phyloP scores from a whole-genome alignment of 2,113 vertebrate genomes.

The Malurus melanocephalus region DNA sequence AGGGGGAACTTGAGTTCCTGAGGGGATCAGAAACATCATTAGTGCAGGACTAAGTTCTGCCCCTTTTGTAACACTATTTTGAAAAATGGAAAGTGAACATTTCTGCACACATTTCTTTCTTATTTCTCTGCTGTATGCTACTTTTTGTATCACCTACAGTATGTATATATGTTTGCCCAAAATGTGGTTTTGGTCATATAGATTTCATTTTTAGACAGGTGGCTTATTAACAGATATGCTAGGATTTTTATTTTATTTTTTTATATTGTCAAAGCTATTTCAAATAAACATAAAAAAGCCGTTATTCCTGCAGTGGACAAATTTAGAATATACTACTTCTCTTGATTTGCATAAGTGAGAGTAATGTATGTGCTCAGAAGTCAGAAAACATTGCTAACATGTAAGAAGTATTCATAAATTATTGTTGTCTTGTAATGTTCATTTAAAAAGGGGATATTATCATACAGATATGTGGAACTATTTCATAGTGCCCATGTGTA shows the following conservation, averaged over 20 bases:
- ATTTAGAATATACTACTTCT: conserved; percentile 21
- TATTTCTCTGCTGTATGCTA: conserved; percentile 52
- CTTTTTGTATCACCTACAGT: conserved; percentile 59
- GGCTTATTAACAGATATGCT: conserved; percentile 60
- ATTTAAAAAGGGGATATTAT: conserved; percentile 50
- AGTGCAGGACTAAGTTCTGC: conserved; percentile 51
- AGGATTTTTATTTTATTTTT: conserved; percentile 68
- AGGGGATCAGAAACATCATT: conserved; percentile 59
- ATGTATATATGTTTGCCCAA: conserved; percentile 61
- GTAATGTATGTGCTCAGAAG: conserved; percentile 40
- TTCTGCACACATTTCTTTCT: conserved; percentile 52
- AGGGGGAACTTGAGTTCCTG: conserved; percentile 58
- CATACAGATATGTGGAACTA: conserved; percentile 30
- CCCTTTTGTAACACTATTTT: conserved; percentile 57
- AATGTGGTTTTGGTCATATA: conserved; percentile 50
- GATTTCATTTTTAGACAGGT: conserved; percentile 55
- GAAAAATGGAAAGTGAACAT: conserved; percentile 7
- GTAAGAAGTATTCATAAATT: conserved; percentile 56
- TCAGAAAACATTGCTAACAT: conserved; percentile 32
- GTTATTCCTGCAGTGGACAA: conserved; percentile 48
- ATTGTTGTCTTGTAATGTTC: conserved; percentile 54
- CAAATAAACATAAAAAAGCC: conserved; percentile 31
- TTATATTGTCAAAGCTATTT: conserved; percentile 60
- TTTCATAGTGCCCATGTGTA: conserved; percentile 35
- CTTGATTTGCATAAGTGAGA: conserved; percentile 15